phyloP scores from a whole-genome alignment of 2,113 vertebrate species.

The Crypturellus undulatus region DNA sequence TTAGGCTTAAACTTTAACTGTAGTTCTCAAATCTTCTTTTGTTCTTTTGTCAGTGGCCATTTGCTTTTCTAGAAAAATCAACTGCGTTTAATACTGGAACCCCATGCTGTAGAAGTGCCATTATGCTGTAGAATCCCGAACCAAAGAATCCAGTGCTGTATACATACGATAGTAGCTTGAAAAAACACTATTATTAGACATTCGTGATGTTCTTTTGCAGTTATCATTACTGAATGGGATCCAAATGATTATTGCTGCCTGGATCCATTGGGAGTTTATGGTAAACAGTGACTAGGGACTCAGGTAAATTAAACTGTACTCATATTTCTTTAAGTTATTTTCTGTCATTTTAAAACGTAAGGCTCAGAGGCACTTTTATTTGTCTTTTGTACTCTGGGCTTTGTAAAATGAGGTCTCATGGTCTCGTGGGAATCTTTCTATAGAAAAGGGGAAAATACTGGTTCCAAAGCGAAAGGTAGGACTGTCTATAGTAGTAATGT shows the following conservation, averaged over 20 bases:
- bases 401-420: slow-evolving; percentile 4
- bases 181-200: neutral
- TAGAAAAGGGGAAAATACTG: neutral
- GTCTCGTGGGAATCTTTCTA: neutral
- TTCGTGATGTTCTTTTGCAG: slow-evolving; percentile 3
- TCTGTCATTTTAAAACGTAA: slow-evolving; percentile 21
- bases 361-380: neutral
- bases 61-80: slow-evolving; percentile 13
- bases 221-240: slow-evolving; percentile 40
- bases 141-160: neutral
- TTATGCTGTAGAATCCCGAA: neutral
- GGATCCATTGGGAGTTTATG: neutral
- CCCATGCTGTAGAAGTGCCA: neutral
- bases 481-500: neutral
- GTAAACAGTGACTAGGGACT: neutral
- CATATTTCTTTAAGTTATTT: slow-evolving; percentile 29
- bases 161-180: neutral
- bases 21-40: slow-evolving; percentile 55
- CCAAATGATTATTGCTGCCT: slow-evolving; percentile 5
- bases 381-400: neutral
- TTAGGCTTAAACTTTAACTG: slow-evolving; percentile 67
- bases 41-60: neutral
- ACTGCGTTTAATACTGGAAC: neutral
- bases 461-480: neutral
- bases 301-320: slow-evolving; percentile 16